phyloP scores from a whole-genome alignment of 2,888 invertebrate genomes.

The Metallyticus violacea region DNA sequence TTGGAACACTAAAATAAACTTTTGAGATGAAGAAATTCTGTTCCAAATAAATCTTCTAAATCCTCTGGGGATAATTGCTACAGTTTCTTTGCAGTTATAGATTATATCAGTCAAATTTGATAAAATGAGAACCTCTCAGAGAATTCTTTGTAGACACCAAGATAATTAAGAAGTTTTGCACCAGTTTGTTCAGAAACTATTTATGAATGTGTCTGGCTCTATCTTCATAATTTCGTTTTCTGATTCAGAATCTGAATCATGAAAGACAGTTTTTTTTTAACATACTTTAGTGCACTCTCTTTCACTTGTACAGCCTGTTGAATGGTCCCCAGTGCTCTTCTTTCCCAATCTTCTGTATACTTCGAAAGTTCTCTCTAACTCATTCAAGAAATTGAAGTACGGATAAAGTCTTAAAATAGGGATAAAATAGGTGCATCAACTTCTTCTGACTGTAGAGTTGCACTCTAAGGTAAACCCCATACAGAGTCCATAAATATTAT shows the following conservation, averaged over 20 bases:
- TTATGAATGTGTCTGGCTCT: not conserved
- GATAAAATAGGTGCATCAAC: not conserved
- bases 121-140: too few relatives aligned
- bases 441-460: not conserved
- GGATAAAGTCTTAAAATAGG: not conserved
- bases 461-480: not conserved
- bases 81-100: too few relatives aligned
- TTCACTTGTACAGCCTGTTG: not conserved
- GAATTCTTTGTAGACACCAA: too few relatives aligned
- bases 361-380: not conserved
- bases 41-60: too few relatives aligned
- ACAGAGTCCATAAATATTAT: not conserved
- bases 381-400: not conserved
- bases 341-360: not conserved
- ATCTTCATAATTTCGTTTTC: not conserved
- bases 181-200: too few relatives aligned
- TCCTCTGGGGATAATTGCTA: too few relatives aligned
- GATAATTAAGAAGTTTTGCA: too few relatives aligned
- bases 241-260: not conserved
- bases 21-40: too few relatives aligned
- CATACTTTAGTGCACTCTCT: not conserved
- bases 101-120: too few relatives aligned
- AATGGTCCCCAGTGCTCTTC: not conserved
- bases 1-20: too few relatives aligned
- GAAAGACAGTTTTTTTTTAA: not conserved